Percentiles rank a stretch among this genome's conserved stretches.
phyloP scores from a whole-genome alignment of 1,140 invertebrate genomes.

The Holotrichia oblita region DNA sequence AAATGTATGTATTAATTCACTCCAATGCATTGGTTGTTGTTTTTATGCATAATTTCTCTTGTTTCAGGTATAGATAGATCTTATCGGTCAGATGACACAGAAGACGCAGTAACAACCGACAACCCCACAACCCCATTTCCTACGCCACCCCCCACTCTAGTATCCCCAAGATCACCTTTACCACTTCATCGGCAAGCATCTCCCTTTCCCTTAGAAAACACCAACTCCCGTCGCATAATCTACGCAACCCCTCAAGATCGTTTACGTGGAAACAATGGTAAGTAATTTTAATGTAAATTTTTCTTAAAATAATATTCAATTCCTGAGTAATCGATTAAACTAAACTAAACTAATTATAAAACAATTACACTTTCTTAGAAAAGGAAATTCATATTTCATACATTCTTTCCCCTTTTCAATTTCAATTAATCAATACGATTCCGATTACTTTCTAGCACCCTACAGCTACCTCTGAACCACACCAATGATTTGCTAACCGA shows the following conservation, averaged over 20 bases:
- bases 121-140: conserved; percentile 64
- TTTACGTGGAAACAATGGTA: conserved; percentile 61
- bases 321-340: too few relatives aligned
- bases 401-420: not conserved
- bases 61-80: conserved; percentile 66
- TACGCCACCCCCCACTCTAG: conserved; percentile 62
- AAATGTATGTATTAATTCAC: too few relatives aligned
- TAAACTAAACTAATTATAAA: too few relatives aligned
- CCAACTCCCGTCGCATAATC: conserved; percentile 67
- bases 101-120: conserved; percentile 64
- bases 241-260: conserved; percentile 63
- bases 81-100: conserved; percentile 70
- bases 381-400: too few relatives aligned
- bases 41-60: too few relatives aligned
- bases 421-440: conserved; percentile 16
- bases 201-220: conserved; percentile 73
- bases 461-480: too few relatives aligned
- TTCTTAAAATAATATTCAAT: too few relatives aligned
- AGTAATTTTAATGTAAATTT: too few relatives aligned
- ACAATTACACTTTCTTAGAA: too few relatives aligned
- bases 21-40: too few relatives aligned
- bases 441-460: not conserved
- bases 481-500: too few relatives aligned
- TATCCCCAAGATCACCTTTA: conserved; percentile 59
- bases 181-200: conserved; percentile 71